A percentile compares a stretch with the other conserved stretches of the same genome.
Conservation (phyloP, 2,888 invertebrate species). For the Dyspetes luteomarginatus region DNA sequence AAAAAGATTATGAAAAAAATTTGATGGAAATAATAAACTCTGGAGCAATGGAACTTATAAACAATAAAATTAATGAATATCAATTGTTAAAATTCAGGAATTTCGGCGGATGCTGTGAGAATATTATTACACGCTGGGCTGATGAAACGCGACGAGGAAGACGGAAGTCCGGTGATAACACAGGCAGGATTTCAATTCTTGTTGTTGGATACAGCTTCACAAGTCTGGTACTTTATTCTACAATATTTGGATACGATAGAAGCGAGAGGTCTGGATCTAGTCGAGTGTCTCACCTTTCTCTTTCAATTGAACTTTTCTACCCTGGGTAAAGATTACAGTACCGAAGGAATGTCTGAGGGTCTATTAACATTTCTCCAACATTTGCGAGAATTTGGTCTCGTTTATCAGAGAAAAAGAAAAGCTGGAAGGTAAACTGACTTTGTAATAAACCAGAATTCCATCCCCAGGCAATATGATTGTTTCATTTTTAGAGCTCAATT, state of each 20-base stretch:
- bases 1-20: no score
- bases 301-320: conserved; percentile 98
- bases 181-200: conserved; percentile 98
- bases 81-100: conserved; percentile 84
- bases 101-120: conserved; percentile 96
- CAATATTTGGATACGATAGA: conserved; percentile 97
- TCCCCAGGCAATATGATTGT: conserved; percentile 36
- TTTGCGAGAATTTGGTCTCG: conserved; percentile 97
- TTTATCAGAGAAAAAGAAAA: conserved; percentile 92
- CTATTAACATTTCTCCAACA: conserved; percentile 96
- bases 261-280: conserved; percentile 92
- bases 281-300: conserved; percentile 97
- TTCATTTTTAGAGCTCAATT: conserved; percentile 27
- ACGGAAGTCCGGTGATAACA: conserved; percentile 94
- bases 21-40: no score
- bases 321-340: conserved; percentile 97
- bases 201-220: conserved; percentile 95
- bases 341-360: conserved; percentile 95
- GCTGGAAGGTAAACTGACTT: conserved; percentile 85
- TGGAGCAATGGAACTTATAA: not conserved
- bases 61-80: no score
- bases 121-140: conserved; percentile 96
- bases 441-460: conserved; percentile 4
- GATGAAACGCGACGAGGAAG: conserved; percentile 94
- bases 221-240: conserved; percentile 98